Evolutionary conservation across 2,797 vertebrate species (phyloP), one percentile per base, ranked within the genome.

Genomic region (Acrossocheilus fasciatus): DNA sequence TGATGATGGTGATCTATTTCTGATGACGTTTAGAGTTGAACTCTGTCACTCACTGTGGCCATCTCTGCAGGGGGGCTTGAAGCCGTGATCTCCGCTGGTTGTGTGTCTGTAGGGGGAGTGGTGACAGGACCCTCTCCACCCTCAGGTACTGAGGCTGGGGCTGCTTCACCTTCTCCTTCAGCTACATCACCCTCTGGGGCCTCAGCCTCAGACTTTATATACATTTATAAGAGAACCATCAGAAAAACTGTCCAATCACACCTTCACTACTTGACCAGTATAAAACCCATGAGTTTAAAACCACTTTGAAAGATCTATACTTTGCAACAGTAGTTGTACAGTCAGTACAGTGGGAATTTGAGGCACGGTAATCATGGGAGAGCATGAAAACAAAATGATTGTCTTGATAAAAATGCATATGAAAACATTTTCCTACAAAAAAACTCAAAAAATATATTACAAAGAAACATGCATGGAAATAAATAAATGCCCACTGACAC

Each of bases 21-120:
- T 83, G 78, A 80, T 47, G 39, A 88, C 14, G 36, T 75, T 54
- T 57, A 45, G n/a, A 75, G 23, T 50, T 75, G 20, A 66, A 76
- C 47, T 75, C 47, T 75, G 83, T 45, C 81, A 95, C 95, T 96
- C 93, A 96, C 95, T 89, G 86, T 87, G 77, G 87, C 78, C 14
- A 91, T 90, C 75, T 95, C 92, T 47, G 64, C 87, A 68, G 91
- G 84, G 3, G 86, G 87, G 86, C 73, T 91, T 81, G 87, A 64
- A 81, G 86, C 76, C 18, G 81, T 41, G 47, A 82, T 34, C 36
- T 89, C 90, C 20, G 34, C 72, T 43, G 69, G 76, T 88, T 88
- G 79, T 30, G 80, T 87, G 36, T 89, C 87, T 86, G 83, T 64
- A 47, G 85, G 72, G 30, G 88, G 77, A 64, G 85, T 83, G 23